A percentile compares a stretch with the other conserved stretches of the same genome.
These are phyloP conservation scores for Lepus townsendii DNA, from an alignment of 2,797 vertebrate genomes.

Conservation along the genomic window DNA sequence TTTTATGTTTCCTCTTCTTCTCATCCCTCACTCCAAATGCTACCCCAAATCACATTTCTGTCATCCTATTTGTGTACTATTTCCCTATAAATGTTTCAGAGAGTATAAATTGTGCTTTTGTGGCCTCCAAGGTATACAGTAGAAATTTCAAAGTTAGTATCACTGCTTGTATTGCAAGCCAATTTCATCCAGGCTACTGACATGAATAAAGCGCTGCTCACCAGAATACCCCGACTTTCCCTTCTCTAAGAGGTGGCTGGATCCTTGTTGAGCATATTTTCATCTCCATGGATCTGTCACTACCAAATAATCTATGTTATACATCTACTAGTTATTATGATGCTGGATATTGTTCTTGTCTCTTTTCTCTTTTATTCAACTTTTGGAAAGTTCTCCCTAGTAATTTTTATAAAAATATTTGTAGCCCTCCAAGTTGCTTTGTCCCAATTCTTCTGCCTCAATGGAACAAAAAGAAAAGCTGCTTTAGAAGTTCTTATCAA, in stretches of 20 bases:
- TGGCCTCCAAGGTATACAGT: background rate
- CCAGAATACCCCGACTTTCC: background rate
- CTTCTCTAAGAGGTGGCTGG: background rate
- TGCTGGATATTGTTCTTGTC: background rate
- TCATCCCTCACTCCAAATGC: background rate
- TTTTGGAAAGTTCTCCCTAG: background rate
- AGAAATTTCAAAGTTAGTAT: background rate
- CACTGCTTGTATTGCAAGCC: background rate
- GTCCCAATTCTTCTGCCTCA: background rate
- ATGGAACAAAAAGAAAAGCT: background rate
- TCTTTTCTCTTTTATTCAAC: background rate
- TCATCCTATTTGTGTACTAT: background rate
- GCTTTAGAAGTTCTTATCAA: background rate
- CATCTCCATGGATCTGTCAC: background rate
- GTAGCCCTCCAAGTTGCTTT: background rate
- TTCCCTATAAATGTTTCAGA: slow-evolving; percentile 20
- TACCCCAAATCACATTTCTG: background rate
- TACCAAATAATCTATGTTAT: background rate
- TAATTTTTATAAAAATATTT: slow-evolving; percentile 4
- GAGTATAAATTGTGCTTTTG: background rate
- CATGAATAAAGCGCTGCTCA: background rate
- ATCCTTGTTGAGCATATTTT: background rate
- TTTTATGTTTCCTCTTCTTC: background rate
- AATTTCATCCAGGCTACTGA: background rate
- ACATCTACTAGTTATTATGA: background rate